Evolutionary conservation across 2,113 vertebrate species (phyloP).

Genomic region (Girardinichthys multiradiatus): DNA sequence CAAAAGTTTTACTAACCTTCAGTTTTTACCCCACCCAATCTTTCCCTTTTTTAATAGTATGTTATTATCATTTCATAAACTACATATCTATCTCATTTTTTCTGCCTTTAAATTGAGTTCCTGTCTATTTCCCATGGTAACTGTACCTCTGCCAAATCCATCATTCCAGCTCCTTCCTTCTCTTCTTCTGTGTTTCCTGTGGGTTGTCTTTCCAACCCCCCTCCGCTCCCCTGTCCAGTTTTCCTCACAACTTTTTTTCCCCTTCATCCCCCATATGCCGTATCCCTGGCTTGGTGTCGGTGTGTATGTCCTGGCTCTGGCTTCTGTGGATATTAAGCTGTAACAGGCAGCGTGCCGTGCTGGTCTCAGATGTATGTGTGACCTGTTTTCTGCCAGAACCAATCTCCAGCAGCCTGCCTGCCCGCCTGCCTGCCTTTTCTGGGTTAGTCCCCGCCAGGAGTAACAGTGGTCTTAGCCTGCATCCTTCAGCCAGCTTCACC

Average conservation of each 20-base stretch:
- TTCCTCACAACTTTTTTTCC: constrained; percentile 22
- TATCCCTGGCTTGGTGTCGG: constrained; percentile 27
- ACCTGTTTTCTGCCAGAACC: constrained; percentile 75
- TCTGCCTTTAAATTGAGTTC: constrained; percentile 25
- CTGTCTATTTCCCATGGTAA: constrained; percentile 28
- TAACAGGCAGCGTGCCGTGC: constrained; percentile 57
- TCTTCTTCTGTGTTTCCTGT: constrained; percentile 30
- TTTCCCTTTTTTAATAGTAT: neutral
- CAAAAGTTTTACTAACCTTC: constrained; percentile 6
- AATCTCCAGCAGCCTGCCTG: constrained; percentile 60
- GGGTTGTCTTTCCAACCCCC: constrained; percentile 31
- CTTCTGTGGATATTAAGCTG: constrained; percentile 69
- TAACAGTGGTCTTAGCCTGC: constrained; percentile 46
- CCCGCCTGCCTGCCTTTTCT: constrained; percentile 59
- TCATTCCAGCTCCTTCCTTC: constrained; percentile 42
- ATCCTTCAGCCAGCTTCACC: constrained; percentile 44
- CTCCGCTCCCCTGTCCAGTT: constrained; percentile 15
- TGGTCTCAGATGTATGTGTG: constrained; percentile 77
- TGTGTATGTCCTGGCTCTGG: constrained; percentile 57
- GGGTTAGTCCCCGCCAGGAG: constrained; percentile 69
- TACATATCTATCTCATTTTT: constrained; percentile 16
- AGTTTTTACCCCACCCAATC: constrained; percentile 5
- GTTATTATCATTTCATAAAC: constrained; percentile 19
- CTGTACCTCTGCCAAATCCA: constrained; percentile 48
- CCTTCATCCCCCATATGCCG: constrained; percentile 20